phyloP scores from a whole-genome alignment of 2,888 invertebrate genomes.

The Iselma pallidipennis region DNA sequence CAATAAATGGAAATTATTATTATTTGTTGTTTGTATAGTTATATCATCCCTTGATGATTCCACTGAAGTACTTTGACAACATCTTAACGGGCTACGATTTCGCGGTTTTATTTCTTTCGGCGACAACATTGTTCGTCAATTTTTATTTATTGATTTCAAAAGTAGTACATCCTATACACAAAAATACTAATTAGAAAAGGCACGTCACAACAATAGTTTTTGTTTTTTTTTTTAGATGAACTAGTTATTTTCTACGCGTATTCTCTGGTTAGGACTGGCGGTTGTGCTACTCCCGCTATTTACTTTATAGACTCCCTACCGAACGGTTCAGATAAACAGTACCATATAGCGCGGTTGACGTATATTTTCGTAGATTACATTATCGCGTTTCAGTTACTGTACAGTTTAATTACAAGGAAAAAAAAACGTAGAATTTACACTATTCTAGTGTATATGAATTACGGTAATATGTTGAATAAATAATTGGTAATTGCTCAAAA shows the following conservation, averaged over 20 bases:
- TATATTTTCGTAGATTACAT: not conserved
- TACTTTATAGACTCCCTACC: constrained; percentile 1
- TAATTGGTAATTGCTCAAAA: no score
- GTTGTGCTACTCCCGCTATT: not conserved
- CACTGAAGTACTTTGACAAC: not conserved
- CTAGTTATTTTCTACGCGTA: no score
- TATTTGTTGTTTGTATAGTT: not conserved
- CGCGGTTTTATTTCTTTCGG: not conserved
- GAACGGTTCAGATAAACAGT: not conserved
- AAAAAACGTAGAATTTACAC: no score
- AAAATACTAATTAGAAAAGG: not conserved
- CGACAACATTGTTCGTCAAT: not conserved
- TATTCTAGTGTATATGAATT: no score
- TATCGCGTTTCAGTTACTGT: not conserved
- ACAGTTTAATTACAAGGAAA: no score
- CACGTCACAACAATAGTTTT: no score
- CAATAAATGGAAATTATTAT: not conserved
- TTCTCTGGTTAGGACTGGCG: not conserved
- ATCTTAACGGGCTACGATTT: not conserved
- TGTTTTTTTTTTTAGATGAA: no score
- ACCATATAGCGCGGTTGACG: not conserved
- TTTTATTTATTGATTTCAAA: not conserved
- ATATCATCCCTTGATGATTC: not conserved
- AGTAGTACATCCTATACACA: not conserved
- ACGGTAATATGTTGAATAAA: no score